A percentile compares a stretch with the other conserved stretches of the same genome.
These are phyloP conservation scores for Drosophila kepulauana DNA, from an alignment of 1,140 invertebrate species.

Conservation along the genomic window DNA sequence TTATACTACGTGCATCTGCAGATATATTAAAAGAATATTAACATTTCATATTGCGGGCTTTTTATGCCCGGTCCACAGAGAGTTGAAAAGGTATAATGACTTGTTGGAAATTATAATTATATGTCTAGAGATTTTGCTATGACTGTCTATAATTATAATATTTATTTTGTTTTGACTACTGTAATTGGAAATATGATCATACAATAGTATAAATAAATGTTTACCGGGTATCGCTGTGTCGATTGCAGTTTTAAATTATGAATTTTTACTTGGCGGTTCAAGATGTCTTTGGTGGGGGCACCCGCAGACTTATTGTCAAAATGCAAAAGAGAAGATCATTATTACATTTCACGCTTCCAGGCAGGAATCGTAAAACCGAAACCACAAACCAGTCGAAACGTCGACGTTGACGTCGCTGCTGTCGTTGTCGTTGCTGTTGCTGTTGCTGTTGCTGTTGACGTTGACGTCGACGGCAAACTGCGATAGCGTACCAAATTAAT, in stretches of 20 bases:
- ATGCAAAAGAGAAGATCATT: slow-evolving; percentile 81
- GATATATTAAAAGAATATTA: slow-evolving; percentile 21
- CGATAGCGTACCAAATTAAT: slow-evolving; percentile 82
- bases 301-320: slow-evolving; percentile 79
- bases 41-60: slow-evolving; percentile 26
- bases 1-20: background rate
- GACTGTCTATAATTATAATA: background rate
- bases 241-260: background rate
- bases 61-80: background rate
- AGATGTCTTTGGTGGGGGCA: slow-evolving; percentile 45
- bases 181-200: too few species aligned
- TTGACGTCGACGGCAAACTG: slow-evolving; percentile 39
- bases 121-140: background rate
- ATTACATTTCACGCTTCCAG: slow-evolving; percentile 81
- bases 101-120: background rate
- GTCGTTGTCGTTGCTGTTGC: background rate
- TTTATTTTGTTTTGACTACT: too few species aligned
- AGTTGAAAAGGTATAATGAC: background rate
- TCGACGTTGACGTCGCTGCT: slow-evolving; percentile 37
- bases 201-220: background rate
- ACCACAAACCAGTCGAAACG: slow-evolving; percentile 64
- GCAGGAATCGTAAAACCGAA: slow-evolving; percentile 56
- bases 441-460: background rate
- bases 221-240: background rate
- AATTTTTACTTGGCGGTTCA: background rate